Conservation (phyloP, 1,140 invertebrate genomes). For the Yoshiicerus persimilis region DNA sequence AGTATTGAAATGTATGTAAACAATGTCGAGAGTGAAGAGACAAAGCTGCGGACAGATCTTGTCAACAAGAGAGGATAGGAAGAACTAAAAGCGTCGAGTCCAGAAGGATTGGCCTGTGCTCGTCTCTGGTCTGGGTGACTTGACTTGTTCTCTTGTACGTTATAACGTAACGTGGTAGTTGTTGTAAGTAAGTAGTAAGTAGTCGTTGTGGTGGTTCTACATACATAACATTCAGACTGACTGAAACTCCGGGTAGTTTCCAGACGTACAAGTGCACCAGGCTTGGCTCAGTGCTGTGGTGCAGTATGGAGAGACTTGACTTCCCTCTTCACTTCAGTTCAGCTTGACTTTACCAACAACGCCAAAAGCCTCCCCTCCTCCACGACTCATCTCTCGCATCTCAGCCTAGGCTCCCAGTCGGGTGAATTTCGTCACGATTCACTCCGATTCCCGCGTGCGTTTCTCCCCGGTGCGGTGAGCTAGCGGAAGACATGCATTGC, state of each 20-base stretch:
- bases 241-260: conserved; percentile 8
- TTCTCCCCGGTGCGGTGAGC: neutral
- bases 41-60: conserved; percentile 26
- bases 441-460: conserved; percentile 24
- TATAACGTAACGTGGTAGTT: conserved; percentile 10
- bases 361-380: conserved; percentile 9
- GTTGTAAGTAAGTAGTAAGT: neutral
- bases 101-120: neutral
- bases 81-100: conserved; percentile 27
- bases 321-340: neutral
- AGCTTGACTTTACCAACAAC: neutral
- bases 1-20: neutral
- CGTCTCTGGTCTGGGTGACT: neutral
- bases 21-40: neutral
- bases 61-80: conserved; percentile 30
- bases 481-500: neutral
- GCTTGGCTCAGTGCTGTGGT: neutral
- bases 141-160: conserved; percentile 4
- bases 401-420: neutral
- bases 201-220: neutral
- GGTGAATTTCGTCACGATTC: conserved; percentile 23
- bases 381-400: neutral
- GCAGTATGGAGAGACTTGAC: neutral
- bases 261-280: neutral
- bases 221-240: neutral